A percentile compares a stretch with the other conserved stretches of the same genome.
Conservation (phyloP, 2,888 invertebrate genomes). For the Antheraea yamamai region DNA sequence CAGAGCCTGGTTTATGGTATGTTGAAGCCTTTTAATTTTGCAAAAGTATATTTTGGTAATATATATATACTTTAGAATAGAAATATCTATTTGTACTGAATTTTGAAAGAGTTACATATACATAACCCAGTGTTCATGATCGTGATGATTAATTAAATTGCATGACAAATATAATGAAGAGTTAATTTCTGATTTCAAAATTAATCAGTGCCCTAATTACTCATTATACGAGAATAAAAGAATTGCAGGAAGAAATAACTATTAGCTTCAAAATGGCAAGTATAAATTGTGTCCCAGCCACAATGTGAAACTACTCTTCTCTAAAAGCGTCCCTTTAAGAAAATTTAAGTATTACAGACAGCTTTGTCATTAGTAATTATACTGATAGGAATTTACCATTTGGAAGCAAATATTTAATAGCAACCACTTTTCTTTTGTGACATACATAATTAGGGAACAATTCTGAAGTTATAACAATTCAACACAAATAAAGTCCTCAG, state of each 20-base stretch:
- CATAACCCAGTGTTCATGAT: not conserved
- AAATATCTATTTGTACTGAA: not conserved
- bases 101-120: not conserved
- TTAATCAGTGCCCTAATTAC: not conserved
- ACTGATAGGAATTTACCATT: too few species aligned
- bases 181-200: not conserved
- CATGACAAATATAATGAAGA: not conserved
- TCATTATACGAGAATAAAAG: too few species aligned
- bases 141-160: not conserved
- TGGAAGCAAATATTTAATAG: too few species aligned
- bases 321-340: too few species aligned
- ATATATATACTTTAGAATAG: not conserved
- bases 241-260: too few species aligned
- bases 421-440: too few species aligned
- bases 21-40: not conserved
- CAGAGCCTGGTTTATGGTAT: slow-evolving; percentile 17
- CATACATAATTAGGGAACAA: too few species aligned
- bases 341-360: too few species aligned
- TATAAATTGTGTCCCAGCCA: too few species aligned
- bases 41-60: not conserved
- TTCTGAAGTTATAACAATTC: not conserved
- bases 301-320: too few species aligned
- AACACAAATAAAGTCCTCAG: not conserved
- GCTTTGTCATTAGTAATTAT: too few species aligned
- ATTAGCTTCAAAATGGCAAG: too few species aligned